Conservation (phyloP, 2,888 invertebrate species). For the Erebia palarica region DNA sequence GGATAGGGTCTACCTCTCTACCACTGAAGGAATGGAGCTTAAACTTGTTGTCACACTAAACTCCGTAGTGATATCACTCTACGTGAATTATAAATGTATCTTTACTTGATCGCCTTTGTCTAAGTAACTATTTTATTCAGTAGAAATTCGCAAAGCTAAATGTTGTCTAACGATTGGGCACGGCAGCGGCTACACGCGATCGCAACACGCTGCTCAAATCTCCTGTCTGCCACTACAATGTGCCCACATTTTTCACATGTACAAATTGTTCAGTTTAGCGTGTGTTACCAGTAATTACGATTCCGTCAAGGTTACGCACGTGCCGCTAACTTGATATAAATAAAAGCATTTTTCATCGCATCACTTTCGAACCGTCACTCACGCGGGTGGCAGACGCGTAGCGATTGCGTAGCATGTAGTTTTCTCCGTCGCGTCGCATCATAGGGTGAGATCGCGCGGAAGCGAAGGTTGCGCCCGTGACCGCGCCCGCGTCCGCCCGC, state of each 20-base stretch:
- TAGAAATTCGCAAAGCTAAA: constrained; percentile 68
- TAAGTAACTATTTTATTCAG: constrained; percentile 3
- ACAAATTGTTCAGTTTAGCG: background rate
- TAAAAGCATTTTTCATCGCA: constrained; percentile 26
- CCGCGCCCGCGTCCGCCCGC: constrained; percentile 70
- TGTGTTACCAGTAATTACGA: constrained; percentile 5
- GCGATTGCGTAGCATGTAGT: constrained; percentile 54
- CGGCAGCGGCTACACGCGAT: constrained; percentile 69
- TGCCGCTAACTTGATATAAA: constrained; percentile 36
- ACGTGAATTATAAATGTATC: background rate
- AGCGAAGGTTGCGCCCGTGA: constrained; percentile 80
- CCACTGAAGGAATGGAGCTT: background rate
- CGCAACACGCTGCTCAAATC: constrained; percentile 45
- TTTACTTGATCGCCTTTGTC: constrained; percentile 14
- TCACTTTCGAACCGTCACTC: constrained; percentile 40
- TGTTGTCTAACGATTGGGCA: constrained; percentile 70
- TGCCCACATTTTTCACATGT: background rate
- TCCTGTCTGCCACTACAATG: background rate
- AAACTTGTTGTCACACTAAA: background rate
- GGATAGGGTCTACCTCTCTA: background rate
- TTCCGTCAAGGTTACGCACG: constrained; percentile 28
- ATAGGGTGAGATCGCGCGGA: constrained; percentile 72
- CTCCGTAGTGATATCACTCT: background rate
- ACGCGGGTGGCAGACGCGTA: constrained; percentile 52
- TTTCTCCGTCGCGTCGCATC: constrained; percentile 51